phyloP scores from a whole-genome alignment of 1,140 invertebrate species.

The Mylabris phalerata region DNA sequence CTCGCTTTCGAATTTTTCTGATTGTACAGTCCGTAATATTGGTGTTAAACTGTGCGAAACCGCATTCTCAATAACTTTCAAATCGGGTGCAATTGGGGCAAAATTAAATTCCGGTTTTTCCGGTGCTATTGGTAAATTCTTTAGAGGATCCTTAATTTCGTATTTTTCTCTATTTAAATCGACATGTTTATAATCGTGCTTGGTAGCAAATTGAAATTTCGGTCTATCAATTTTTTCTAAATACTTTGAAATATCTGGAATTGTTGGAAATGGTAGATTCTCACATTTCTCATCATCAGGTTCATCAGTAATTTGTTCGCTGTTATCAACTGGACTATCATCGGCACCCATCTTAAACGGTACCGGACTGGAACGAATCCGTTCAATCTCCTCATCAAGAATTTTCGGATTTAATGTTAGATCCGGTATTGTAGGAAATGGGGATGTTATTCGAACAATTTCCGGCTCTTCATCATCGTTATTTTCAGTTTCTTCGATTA shows the following conservation, averaged over 20 bases:
- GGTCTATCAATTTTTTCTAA: slow-evolving; percentile 8
- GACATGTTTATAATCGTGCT: slow-evolving; percentile 18
- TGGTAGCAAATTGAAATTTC: slow-evolving; percentile 23
- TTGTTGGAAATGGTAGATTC: slow-evolving; percentile 21
- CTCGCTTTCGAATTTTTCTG: slow-evolving; percentile 38
- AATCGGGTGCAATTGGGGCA: slow-evolving; percentile 22
- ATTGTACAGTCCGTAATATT: slow-evolving; percentile 30
- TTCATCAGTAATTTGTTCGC: slow-evolving; percentile 1
- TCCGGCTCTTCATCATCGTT: slow-evolving; percentile 20
- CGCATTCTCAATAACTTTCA: slow-evolving; percentile 24
- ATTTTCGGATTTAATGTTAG: slow-evolving; percentile 35
- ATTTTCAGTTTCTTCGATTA: slow-evolving; percentile 21
- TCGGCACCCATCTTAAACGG: slow-evolving; percentile 22
- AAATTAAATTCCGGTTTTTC: slow-evolving; percentile 34
- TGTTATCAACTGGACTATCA: background rate
- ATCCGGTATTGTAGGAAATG: slow-evolving; percentile 34
- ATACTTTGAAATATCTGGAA: slow-evolving; percentile 30
- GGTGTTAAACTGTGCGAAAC: slow-evolving; percentile 14
- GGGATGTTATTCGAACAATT: slow-evolving; percentile 22
- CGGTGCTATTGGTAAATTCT: slow-evolving; percentile 10
- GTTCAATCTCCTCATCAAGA: slow-evolving; percentile 30
- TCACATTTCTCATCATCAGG: background rate
- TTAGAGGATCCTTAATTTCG: slow-evolving; percentile 19
- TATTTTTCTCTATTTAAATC: slow-evolving; percentile 27
- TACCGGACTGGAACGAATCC: slow-evolving; percentile 29